Evolutionary conservation across 2,113 vertebrate species (phyloP), one percentile per base, ranked within the genome.

Genomic region (Sterrhoptilus dennistouni): DNA sequence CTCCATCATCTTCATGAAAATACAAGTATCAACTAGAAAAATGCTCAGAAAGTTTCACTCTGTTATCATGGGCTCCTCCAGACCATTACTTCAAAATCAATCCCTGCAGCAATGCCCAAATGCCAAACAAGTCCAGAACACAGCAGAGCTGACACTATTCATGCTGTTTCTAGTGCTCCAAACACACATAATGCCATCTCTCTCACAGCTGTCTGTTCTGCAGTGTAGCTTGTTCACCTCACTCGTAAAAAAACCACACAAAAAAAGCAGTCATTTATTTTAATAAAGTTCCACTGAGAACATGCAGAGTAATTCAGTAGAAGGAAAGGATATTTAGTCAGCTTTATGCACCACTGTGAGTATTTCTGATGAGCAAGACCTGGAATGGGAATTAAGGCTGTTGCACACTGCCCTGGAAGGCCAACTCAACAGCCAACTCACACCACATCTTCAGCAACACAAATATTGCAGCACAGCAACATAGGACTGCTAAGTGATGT

Each of bases 1-100:
- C 70, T 97, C 84, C 70, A 95, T 94, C 94, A 96, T 74, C 79
- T 77, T 93, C 81, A 86, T 2, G 1, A 3, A 68, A 81, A 94
- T 12, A 6, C 38, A 90, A 72, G 68, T 61, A 86, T 68, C 69
- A 90, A 89, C 45, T 31, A 78, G 56, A 88, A 87, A 94, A 84
- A 70, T 14, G 86, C 33, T 76, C 29, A 54, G 70, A 60, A 87
- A 93, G 75, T 79, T 87, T 83, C 54, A 42, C 24, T 81, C 65
- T 74, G 50, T 80, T 78, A 93, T 70, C 54, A 74, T 1, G 80
- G 68, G 56, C 33, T 89, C 53, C 42, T 81, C 75, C 70, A 77
- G 50, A 72, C 20, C 35, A 64, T 29, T 15, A 53, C 54, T 94
- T 87, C 52, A 83, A 77, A 93, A 92, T 33, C n/a, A 87, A 68